Conservation (phyloP, 2,888 invertebrate genomes). For the Eristalis tenax region DNA sequence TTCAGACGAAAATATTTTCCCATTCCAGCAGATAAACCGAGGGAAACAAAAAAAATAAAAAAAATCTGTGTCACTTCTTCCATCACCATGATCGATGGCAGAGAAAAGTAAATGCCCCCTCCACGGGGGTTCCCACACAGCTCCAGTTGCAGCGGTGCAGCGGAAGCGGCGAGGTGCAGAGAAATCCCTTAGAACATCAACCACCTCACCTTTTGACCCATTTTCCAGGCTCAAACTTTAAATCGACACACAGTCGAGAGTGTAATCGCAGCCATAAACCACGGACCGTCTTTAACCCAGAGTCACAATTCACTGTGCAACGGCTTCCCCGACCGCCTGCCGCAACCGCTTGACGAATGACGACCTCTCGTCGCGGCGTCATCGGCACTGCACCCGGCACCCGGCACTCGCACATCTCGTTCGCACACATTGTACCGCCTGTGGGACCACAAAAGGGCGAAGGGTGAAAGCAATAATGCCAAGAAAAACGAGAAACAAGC, state of each 20-base stretch:
- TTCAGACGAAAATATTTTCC: neutral
- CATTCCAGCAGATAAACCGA: constrained; percentile 2
- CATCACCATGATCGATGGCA: constrained; percentile 38
- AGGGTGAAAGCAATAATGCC: constrained; percentile 61
- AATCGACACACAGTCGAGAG: constrained; percentile 55
- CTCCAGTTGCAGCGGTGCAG: neutral
- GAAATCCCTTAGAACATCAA: constrained; percentile 62
- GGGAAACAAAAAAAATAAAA: constrained; percentile 6
- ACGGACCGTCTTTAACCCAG: constrained; percentile 67
- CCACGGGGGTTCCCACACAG: neutral
- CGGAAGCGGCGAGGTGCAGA: neutral
- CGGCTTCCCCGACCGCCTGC: neutral
- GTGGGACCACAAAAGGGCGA: constrained; percentile 16
- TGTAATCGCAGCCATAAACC: constrained; percentile 67
- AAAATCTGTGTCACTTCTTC: constrained; percentile 53
- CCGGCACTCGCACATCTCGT: neutral
- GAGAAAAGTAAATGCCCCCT: neutral
- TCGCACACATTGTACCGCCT: neutral
- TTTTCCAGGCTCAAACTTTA: constrained; percentile 39
- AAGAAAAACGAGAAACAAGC: neutral
- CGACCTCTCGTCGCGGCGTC: neutral
- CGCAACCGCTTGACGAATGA: neutral
- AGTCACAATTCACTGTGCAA: constrained; percentile 56
- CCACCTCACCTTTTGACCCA: constrained; percentile 70
- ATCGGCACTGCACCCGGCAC: neutral